Evolutionary conservation across 30 jellyfish, hydroid and myxozoan species (phyloP), one percentile per base, ranked within the genome.

Genomic region (Cassiopea xamachana): DNA sequence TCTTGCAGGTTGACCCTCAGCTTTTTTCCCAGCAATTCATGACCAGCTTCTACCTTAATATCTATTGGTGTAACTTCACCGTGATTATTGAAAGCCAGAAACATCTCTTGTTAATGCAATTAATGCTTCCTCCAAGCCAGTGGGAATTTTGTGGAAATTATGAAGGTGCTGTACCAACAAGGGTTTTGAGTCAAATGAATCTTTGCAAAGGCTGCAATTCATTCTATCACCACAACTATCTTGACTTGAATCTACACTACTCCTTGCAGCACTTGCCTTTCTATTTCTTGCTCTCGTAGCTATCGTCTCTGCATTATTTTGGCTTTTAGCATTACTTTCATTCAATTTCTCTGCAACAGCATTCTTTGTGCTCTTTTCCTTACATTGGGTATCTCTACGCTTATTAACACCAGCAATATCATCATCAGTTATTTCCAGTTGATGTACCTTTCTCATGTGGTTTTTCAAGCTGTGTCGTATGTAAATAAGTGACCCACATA

Each of bases 361-460:
- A 64, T 14, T 1, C 6, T 64, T 27, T 64, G 8, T 13, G 8
- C 43, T 5, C 8, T 4, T 4, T 0, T 64, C 0, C 43, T 64
- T 16, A 1, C n/a, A 47, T 69, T 17, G 58, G 6, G 15, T 58
- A 48, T 43, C 10, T 15, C 73, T 79, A 44, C 27, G 48, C 83
- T 69, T 82, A 43, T 74, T 82, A 50, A 82, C 61, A 47, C 90
- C 90, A n/a, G 82, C 90, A 47, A 82, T 82, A 60, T 82, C 81
- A 67, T 67, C 73, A 12, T 82, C 90, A 71, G 13, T 49, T 2
- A 82, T 48, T 17, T 70, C 90, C 82, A 82, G 46, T 15, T 82
- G 18, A 51, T 82, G 90, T 62, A 82, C 90, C 73, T 27, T 82
- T 39, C 72, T 70, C 61, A 82, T 62, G 49, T 82, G 90, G 73